A percentile compares a stretch with the other conserved stretches of the same genome.
Evolutionary conservation across 1,140 invertebrate species (phyloP).

Genomic region (Drosophila kanapiae): DNA sequence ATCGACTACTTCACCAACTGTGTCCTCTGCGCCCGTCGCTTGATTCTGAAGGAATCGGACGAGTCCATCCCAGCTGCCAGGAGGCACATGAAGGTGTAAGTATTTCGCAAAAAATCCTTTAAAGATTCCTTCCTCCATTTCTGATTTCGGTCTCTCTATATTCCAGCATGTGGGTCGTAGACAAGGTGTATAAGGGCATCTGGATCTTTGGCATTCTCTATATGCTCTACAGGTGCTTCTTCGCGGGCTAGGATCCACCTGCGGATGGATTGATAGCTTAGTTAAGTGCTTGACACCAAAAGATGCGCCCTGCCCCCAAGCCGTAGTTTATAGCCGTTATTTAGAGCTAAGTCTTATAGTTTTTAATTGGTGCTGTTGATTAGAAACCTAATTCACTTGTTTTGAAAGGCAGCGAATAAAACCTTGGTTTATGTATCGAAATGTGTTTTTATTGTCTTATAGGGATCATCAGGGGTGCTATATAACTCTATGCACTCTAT

Average conservation of each 20-base stretch:
- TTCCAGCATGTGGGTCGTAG: slow-evolving; percentile 80
- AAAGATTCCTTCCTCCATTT: slow-evolving; percentile 73
- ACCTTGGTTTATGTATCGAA: slow-evolving; percentile 30
- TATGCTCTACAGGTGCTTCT: slow-evolving; percentile 73
- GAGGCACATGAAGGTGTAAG: slow-evolving; percentile 92
- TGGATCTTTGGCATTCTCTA: slow-evolving; percentile 76
- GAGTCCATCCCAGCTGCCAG: slow-evolving; percentile 92
- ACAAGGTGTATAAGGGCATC: slow-evolving; percentile 74
- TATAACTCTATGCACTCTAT: too few relatives aligned
- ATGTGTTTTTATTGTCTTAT: background rate
- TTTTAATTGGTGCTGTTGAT: slow-evolving; percentile 67
- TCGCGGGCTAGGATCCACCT: slow-evolving; percentile 50
- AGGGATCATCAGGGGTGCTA: too few relatives aligned
- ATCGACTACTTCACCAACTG: slow-evolving; percentile 91
- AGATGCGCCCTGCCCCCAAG: slow-evolving; percentile 60
- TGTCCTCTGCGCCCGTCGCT: slow-evolving; percentile 90
- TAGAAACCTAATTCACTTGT: slow-evolving; percentile 30
- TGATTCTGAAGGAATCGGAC: slow-evolving; percentile 93
- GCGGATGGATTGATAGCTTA: slow-evolving; percentile 30
- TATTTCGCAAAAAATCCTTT: slow-evolving; percentile 13
- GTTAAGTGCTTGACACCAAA: slow-evolving; percentile 78
- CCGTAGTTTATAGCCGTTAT: slow-evolving; percentile 42
- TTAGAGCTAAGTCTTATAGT: slow-evolving; percentile 42
- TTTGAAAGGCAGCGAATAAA: slow-evolving; percentile 60
- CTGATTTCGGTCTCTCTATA: slow-evolving; percentile 1